phyloP scores from a whole-genome alignment of 2,888 invertebrate genomes.

The Minunthozetes semirufus region DNA sequence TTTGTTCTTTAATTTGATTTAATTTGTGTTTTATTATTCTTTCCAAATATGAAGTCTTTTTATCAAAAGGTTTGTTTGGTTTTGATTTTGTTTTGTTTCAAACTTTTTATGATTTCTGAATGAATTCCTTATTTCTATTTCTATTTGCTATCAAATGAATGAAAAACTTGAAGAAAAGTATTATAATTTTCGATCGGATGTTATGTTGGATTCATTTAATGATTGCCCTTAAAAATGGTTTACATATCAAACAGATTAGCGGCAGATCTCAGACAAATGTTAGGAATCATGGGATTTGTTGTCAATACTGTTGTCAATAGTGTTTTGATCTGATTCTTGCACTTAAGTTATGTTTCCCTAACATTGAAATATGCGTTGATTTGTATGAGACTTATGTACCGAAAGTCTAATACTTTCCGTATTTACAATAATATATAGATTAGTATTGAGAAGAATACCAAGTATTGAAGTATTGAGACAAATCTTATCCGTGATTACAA shows the following conservation, averaged over 20 bases:
- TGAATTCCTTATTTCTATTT: neutral
- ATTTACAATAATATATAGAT: neutral
- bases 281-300: neutral
- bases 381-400: neutral
- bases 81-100: neutral
- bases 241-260: neutral
- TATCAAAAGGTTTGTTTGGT: neutral
- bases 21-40: neutral
- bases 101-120: too few species aligned
- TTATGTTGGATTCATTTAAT: neutral
- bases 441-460: neutral
- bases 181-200: neutral
- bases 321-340: slow-evolving; percentile 22
- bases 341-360: slow-evolving; percentile 16
- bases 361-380: neutral
- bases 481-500: slow-evolving; percentile 11
- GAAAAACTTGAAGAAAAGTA: too few species aligned
- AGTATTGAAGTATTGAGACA: neutral
- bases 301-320: slow-evolving; percentile 1
- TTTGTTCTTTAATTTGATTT: neutral
- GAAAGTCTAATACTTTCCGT: slow-evolving; percentile 1
- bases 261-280: neutral
- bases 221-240: neutral
- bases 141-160: neutral
- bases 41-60: too few species aligned